Evolutionary conservation across 2,113 vertebrate species (phyloP).

Genomic region (Garra rufa): DNA sequence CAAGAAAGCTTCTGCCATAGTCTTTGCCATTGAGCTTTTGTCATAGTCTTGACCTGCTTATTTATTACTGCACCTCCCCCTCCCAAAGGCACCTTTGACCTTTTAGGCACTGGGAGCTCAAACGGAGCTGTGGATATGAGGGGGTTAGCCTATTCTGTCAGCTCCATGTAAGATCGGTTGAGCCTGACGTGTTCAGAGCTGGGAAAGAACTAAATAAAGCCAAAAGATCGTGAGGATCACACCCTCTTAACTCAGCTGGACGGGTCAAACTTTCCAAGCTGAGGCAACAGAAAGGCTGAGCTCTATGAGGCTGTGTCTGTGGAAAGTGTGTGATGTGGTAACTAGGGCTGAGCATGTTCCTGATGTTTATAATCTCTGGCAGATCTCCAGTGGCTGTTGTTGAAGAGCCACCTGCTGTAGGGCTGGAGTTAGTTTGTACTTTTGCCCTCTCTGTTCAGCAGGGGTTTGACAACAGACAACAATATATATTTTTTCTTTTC

Average conservation of each 20-base stretch:
- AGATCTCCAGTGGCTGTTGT: slow-evolving; percentile 5
- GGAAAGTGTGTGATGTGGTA: neutral
- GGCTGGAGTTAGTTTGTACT: neutral
- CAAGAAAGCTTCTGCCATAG: too few species aligned
- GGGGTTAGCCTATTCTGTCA: neutral
- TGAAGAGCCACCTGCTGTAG: slow-evolving; percentile 5
- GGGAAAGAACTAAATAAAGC: neutral
- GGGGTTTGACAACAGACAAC: neutral
- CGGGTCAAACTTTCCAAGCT: slow-evolving; percentile 52
- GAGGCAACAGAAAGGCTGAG: slow-evolving; percentile 50
- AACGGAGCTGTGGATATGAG: neutral
- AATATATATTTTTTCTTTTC: neutral
- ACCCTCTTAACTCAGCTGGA: slow-evolving; percentile 2
- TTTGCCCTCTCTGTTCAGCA: neutral
- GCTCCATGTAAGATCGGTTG: neutral
- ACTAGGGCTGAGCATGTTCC: neutral
- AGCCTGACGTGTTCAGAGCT: neutral
- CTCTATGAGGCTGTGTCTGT: neutral
- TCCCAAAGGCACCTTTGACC: neutral
- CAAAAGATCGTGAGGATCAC: neutral
- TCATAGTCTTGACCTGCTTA: neutral
- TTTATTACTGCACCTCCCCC: neutral
- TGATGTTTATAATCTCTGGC: slow-evolving; percentile 5
- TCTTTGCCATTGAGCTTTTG: neutral
- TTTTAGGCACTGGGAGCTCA: neutral